These are phyloP conservation scores for Liparis tanakae DNA, from an alignment of 2,797 vertebrate genomes.

Conservation along the genomic window DNA sequence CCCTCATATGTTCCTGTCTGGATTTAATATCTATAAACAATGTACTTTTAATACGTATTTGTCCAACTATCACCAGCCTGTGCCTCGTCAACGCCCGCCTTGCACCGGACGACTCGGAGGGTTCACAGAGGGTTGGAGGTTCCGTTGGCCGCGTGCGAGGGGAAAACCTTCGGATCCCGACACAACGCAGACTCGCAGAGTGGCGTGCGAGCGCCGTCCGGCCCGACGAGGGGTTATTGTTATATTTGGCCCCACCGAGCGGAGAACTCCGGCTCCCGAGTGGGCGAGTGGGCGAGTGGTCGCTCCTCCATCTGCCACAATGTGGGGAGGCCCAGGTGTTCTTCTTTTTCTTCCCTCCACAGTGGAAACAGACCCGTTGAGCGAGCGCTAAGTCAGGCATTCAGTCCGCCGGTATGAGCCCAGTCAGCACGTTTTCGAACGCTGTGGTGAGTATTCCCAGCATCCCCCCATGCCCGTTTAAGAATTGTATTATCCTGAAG, in stretches of 20 bases:
- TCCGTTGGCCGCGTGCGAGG: constrained; percentile 47
- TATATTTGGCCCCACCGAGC: constrained; percentile 75
- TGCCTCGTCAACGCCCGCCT: constrained; percentile 8
- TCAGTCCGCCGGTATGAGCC: constrained; percentile 45
- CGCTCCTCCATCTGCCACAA: constrained; percentile 61
- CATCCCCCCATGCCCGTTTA: constrained; percentile 53
- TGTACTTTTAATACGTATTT: constrained; percentile 3
- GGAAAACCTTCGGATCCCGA: constrained; percentile 64
- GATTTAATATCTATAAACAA: neutral
- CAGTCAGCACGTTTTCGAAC: constrained; percentile 67
- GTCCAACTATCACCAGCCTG: neutral
- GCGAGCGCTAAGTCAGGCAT: constrained; percentile 63
- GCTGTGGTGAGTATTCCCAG: constrained; percentile 59
- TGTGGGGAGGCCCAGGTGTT: constrained; percentile 79
- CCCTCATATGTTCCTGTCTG: neutral
- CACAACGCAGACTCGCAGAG: constrained; percentile 55
- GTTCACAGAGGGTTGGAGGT: constrained; percentile 8
- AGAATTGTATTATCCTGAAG: constrained; percentile 57
- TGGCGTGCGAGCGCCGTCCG: constrained; percentile 44
- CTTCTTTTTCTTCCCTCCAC: constrained; percentile 40
- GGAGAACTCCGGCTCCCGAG: constrained; percentile 53
- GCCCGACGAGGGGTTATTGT: constrained; percentile 64
- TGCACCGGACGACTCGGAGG: constrained; percentile 25
- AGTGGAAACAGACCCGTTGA: constrained; percentile 64
- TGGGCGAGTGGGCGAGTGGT: constrained; percentile 69